A percentile compares a stretch with the other conserved stretches of the same genome.
Evolutionary conservation across 1,140 invertebrate genomes (phyloP).

Genomic region (Nephotettix cincticeps): DNA sequence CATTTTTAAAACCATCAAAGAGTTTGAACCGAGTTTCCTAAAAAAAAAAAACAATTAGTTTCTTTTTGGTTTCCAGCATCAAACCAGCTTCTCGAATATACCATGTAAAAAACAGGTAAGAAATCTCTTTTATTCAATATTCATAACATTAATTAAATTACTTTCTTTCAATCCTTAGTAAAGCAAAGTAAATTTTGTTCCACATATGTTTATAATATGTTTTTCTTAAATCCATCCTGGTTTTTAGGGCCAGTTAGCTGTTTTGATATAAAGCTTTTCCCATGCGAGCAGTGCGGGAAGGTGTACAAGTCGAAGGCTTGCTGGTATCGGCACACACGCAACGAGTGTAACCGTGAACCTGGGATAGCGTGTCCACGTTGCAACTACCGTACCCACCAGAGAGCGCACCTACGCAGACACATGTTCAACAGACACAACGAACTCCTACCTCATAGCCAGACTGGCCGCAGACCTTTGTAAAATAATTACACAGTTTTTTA

Average conservation of each 20-base stretch:
- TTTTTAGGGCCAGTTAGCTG: not conserved
- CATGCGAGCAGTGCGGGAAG: constrained; percentile 3
- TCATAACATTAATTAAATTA: too few relatives aligned
- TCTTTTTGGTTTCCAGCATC: too few relatives aligned
- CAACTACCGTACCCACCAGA: constrained; percentile 49
- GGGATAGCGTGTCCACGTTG: constrained; percentile 50
- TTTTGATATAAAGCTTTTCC: not conserved
- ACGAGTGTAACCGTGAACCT: constrained; percentile 48
- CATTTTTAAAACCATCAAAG: too few relatives aligned
- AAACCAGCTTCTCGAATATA: too few relatives aligned
- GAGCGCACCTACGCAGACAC: not conserved
- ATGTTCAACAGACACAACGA: not conserved
- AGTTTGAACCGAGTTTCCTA: too few relatives aligned
- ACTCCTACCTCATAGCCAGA: not conserved
- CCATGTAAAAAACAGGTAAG: too few relatives aligned
- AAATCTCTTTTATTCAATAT: too few relatives aligned
- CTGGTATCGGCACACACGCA: constrained; percentile 36
- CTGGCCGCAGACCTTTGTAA: not conserved
- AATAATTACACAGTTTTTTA: too few relatives aligned
- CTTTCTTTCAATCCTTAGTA: too few relatives aligned
- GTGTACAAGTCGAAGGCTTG: constrained; percentile 32
- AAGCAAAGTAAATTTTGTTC: too few relatives aligned
- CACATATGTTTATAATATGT: not conserved
- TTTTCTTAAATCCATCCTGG: not conserved
- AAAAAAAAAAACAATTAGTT: too few relatives aligned